Evolutionary conservation across 2,888 invertebrate genomes (phyloP).

Genomic region (Lacanobia wlatinum): DNA sequence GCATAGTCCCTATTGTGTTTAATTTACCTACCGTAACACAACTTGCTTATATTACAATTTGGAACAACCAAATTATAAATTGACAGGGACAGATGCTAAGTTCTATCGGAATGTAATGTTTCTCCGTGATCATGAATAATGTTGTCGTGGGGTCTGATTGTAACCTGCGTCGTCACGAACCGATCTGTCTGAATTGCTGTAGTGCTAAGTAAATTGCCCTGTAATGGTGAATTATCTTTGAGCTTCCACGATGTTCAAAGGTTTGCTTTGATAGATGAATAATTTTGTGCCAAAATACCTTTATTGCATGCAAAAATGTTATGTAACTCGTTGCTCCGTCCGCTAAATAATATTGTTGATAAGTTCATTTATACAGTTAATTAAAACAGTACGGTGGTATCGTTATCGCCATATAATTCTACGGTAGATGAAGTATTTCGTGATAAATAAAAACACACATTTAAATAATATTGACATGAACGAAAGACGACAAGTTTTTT

Average conservation of each 20-base stretch:
- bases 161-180: background rate
- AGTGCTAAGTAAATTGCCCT: background rate
- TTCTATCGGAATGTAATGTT: background rate
- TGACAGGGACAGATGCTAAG: background rate
- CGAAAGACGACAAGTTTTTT: background rate
- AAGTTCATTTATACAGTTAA: no score
- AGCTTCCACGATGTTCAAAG: background rate
- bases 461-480: background rate
- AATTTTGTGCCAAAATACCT: no score
- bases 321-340: no score
- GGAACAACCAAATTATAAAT: background rate
- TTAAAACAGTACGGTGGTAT: background rate
- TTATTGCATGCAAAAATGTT: background rate
- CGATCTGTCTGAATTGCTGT: background rate
- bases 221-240: background rate
- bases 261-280: background rate
- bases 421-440: no score
- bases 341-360: no score
- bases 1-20: no score
- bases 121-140: constrained; percentile 19
- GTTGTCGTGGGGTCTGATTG: background rate
- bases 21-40: no score
- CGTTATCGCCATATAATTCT: background rate
- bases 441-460: no score
- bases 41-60: background rate